Base-by-base conservation (phyloP, 2,888 invertebrate species). In the Melipona beecheii region DNA sequence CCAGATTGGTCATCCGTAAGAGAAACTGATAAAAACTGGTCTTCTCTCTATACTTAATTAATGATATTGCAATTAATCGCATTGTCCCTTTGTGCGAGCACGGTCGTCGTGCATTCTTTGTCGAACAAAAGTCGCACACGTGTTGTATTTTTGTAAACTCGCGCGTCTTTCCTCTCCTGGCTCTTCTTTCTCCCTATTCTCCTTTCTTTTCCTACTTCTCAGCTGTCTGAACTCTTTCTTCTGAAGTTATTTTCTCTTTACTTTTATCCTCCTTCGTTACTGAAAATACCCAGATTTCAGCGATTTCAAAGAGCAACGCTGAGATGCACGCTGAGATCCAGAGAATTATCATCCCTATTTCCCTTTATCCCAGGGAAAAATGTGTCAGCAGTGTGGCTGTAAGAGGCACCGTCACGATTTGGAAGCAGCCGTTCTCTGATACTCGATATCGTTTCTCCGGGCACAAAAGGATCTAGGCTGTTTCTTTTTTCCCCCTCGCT, bases 21-120 rank as follows among this genome's bases (percentile, higher is more conserved):
- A 62, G 80, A 43, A 31, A 31, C 85, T 80, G 90, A 90, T 90
- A 91, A 91, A 91, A 91, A 91, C 73, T 81, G 71, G 58, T 24
- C 66, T 19, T 21, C 68, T 19, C 60, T 82, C 82, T 87, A 89
- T 86, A 88, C 80, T 90, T 92, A 91, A 92, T 92, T 92, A 92
- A 91, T 89, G 89, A 91, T 91, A 90, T 89, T 87, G 87, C 88
- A 92, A 92, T 92, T 91, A 91, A 87, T 78, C 80, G 80, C 77
- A 84, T 83, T 85, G 76, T 36, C 36, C 52, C 15, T 31, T 60
- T 21, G 60, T 49, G 27, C 69, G 43, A 13, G 4, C 69, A 71
- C 21, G 65, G 69, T 56, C 65, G n/a, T 58, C 13, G 56, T 58
- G 5, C 56, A 58, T 58, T 58, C n/a, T 58, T 58, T n/a, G n/a